Evolutionary conservation across 2,888 invertebrate species (phyloP).

Genomic region (Polyommatus icarus): DNA sequence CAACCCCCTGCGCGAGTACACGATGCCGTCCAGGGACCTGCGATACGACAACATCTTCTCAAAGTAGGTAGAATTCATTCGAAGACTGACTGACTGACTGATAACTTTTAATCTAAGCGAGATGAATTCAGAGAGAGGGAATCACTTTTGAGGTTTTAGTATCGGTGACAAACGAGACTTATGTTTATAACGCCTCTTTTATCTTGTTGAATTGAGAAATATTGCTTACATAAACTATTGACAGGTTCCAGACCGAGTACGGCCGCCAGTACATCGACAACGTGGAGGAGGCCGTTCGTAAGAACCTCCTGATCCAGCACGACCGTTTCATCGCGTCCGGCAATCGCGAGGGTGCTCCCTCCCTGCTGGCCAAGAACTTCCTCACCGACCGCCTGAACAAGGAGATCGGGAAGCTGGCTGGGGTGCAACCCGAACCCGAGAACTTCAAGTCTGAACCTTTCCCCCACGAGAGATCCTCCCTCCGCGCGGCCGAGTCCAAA

Average conservation of each 20-base stretch:
- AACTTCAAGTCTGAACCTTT: conserved; percentile 49
- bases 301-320: conserved; percentile 57
- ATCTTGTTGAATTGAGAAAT: neutral
- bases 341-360: conserved; percentile 63
- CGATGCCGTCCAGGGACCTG: conserved; percentile 53
- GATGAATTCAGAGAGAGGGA: neutral
- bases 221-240: neutral
- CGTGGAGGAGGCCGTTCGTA: conserved; percentile 62
- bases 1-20: conserved; percentile 68
- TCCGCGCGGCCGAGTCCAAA: conserved; percentile 46
- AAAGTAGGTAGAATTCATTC: conserved; percentile 32
- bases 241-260: conserved; percentile 54
- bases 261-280: conserved; percentile 55
- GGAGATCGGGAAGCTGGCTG: conserved; percentile 53
- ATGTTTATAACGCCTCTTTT: neutral
- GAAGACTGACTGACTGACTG: neutral
- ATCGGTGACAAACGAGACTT: neutral
- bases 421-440: conserved; percentile 45
- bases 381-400: conserved; percentile 58
- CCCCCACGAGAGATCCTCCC: conserved; percentile 51
- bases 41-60: conserved; percentile 48
- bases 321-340: conserved; percentile 57
- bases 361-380: conserved; percentile 54
- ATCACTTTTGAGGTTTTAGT: neutral
- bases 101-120: too few species aligned